A percentile compares a stretch with the other conserved stretches of the same genome.
phyloP scores from a whole-genome alignment of 2,888 invertebrate species.

The Drosophila cognata region DNA sequence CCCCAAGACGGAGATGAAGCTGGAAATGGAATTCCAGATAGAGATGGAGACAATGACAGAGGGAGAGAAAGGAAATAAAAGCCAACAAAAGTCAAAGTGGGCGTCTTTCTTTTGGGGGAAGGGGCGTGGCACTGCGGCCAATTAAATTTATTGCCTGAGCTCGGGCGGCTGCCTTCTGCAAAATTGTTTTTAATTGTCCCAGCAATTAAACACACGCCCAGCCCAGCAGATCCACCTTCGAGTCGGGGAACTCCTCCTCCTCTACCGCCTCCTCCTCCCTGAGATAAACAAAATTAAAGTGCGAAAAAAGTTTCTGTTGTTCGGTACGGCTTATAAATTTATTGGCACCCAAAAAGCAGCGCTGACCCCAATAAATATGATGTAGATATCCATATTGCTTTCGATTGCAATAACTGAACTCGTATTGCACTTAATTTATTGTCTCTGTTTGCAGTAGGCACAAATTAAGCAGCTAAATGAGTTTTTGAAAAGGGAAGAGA shows the following conservation, averaged over 20 bases:
- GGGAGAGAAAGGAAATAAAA: conserved; percentile 10
- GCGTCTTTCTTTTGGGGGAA: conserved; percentile 36
- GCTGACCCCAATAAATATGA: not conserved
- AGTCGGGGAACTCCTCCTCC: not conserved
- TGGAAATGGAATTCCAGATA: conserved; percentile 32
- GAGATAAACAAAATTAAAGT: conserved; percentile 53
- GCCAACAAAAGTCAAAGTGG: conserved; percentile 64
- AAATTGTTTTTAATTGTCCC: conserved; percentile 78
- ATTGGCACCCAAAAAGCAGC: conserved; percentile 29
- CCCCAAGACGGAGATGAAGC: conserved; percentile 39
- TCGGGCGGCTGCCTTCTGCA: conserved; percentile 59
- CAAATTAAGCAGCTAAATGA: not conserved
- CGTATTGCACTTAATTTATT: not conserved
- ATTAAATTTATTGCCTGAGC: conserved; percentile 74
- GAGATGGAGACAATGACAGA: conserved; percentile 1
- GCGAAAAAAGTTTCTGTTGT: conserved; percentile 22
- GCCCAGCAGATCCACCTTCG: conserved; percentile 54
- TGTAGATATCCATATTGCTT: not conserved
- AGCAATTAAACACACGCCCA: conserved; percentile 77
- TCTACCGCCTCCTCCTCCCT: conserved; percentile 25
- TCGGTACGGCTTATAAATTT: conserved; percentile 34
- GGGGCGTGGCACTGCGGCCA: conserved; percentile 68
- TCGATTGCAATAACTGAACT: not conserved
- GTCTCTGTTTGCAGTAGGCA: not conserved
- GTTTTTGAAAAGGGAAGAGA: not conserved